Conservation (phyloP, 2,797 vertebrate genomes). For the Mus caroli region DNA sequence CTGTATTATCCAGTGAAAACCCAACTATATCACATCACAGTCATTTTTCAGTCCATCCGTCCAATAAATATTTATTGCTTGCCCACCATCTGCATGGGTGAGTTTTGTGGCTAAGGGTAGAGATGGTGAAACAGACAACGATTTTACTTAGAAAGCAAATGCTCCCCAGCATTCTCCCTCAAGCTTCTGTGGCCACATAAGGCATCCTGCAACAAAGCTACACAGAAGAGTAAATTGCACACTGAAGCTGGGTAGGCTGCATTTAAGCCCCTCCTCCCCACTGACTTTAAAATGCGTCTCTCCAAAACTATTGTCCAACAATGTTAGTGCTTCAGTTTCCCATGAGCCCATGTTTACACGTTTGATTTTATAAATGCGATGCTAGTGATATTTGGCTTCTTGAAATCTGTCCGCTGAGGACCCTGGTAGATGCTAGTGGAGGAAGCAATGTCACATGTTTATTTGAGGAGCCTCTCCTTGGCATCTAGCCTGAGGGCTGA, state of each 20-base stretch:
- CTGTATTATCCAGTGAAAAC: not conserved
- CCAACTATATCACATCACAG: not conserved
- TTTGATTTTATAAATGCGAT: conserved; percentile 38
- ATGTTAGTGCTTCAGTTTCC: conserved; percentile 33
- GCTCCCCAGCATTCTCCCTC: not conserved
- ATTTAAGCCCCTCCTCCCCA: not conserved
- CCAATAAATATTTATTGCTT: conserved; percentile 43
- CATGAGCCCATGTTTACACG: not conserved
- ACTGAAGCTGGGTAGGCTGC: too few relatives aligned
- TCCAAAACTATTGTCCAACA: conserved; percentile 2
- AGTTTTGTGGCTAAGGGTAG: conserved; percentile 31
- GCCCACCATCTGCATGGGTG: not conserved
- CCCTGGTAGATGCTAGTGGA: not conserved
- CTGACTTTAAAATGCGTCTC: conserved; percentile 7
- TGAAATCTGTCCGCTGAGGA: not conserved
- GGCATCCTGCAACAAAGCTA: not conserved
- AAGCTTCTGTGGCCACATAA: conserved; percentile 17
- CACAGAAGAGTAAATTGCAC: not conserved
- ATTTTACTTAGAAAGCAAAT: conserved; percentile 56
- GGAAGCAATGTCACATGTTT: not conserved
- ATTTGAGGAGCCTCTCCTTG: not conserved
- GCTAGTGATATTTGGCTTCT: conserved; percentile 17
- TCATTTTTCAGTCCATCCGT: conserved; percentile 12
- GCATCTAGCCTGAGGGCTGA: not conserved
- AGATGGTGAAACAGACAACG: not conserved